phyloP scores from a whole-genome alignment of 2,888 invertebrate genomes.

The Mamestra brassicae region DNA sequence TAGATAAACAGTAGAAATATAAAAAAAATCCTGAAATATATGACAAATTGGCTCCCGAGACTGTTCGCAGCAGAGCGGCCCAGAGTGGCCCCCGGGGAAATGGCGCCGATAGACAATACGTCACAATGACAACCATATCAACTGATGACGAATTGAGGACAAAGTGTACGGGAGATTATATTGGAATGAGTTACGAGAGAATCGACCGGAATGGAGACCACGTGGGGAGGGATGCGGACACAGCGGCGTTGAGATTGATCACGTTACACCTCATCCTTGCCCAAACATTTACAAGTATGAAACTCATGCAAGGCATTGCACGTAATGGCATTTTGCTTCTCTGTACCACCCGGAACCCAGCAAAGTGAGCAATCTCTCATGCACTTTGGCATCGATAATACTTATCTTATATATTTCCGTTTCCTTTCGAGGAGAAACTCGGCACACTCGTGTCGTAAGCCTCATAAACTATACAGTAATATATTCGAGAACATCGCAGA shows the following conservation, averaged over 20 bases:
- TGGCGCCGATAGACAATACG: constrained; percentile 35
- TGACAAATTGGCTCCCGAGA: constrained; percentile 30
- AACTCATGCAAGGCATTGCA: neutral
- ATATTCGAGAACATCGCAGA: constrained; percentile 9
- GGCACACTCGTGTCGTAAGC: neutral
- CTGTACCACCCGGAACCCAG: neutral
- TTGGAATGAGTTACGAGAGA: constrained; percentile 36
- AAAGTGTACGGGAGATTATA: constrained; percentile 25
- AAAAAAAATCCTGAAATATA: constrained; percentile 9
- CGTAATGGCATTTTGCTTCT: neutral
- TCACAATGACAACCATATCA: constrained; percentile 49
- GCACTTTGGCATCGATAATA: neutral
- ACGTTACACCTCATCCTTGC: neutral
- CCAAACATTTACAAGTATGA: neutral
- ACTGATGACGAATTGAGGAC: constrained; percentile 43
- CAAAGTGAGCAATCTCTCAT: neutral
- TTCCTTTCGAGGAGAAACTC: neutral
- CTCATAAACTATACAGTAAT: constrained; percentile 15
- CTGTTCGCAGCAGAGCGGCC: constrained; percentile 2
- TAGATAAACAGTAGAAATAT: neutral
- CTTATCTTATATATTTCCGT: neutral
- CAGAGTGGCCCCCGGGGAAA: constrained; percentile 21
- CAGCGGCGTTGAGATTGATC: constrained; percentile 12
- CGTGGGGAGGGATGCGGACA: neutral
- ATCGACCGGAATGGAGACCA: constrained; percentile 1